These are phyloP conservation scores for Drosophila seguyi DNA, from an alignment of 1,140 invertebrate species.

Conservation along the genomic window DNA sequence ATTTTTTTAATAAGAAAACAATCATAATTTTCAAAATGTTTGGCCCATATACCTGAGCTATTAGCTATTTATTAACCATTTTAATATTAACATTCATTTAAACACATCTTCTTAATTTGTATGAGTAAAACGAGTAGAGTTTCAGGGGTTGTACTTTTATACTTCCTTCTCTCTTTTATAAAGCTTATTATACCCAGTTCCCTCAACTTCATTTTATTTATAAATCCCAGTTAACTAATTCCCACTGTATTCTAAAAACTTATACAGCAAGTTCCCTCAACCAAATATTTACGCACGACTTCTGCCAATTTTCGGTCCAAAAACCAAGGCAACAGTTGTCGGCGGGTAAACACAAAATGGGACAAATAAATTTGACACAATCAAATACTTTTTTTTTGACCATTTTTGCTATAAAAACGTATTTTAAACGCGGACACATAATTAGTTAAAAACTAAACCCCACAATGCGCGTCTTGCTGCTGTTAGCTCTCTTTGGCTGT, in stretches of 20 bases:
- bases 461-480: slow-evolving; percentile 56
- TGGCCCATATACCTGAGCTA: too few species aligned
- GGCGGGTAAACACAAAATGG: slow-evolving; percentile 13
- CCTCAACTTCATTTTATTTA: too few species aligned
- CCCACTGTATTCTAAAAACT: slow-evolving; percentile 12
- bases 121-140: not conserved
- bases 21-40: too few species aligned
- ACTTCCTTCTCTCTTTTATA: not conserved
- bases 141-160: not conserved
- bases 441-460: slow-evolving; percentile 55
- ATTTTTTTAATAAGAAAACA: too few species aligned
- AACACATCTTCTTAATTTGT: too few species aligned
- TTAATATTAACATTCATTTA: too few species aligned
- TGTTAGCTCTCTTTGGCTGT: slow-evolving; percentile 63
- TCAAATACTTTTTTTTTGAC: not conserved
- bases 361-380: not conserved
- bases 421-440: not conserved
- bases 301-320: slow-evolving; percentile 5
- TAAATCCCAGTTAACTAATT: not conserved
- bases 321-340: slow-evolving; percentile 47
- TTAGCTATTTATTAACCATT: too few species aligned
- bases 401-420: slow-evolving; percentile 64
- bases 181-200: not conserved
- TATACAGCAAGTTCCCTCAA: not conserved
- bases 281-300: slow-evolving; percentile 30